phyloP scores from a whole-genome alignment of 2,113 vertebrate species.

The Megaleporinus macrocephalus region DNA sequence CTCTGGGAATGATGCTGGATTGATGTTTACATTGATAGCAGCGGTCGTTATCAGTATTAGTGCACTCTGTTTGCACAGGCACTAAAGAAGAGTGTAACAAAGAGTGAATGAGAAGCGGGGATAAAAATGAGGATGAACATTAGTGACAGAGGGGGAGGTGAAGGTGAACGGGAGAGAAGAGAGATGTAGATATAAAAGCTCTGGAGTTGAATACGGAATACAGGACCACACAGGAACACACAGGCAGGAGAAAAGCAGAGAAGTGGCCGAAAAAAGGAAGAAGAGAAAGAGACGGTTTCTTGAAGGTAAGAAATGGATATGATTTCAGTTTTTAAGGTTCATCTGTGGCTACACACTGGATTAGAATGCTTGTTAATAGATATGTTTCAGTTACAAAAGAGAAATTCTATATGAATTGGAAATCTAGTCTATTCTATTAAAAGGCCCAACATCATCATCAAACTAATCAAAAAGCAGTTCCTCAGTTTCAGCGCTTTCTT shows the following conservation, averaged over 20 bases:
- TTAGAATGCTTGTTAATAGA: background rate
- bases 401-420: no score
- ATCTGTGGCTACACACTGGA: no score
- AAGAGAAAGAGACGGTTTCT: background rate
- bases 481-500: no score
- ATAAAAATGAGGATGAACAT: slow-evolving; percentile 31
- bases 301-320: slow-evolving; percentile 17
- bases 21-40: background rate
- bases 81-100: background rate
- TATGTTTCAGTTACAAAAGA: no score
- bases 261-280: background rate
- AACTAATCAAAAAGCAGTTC: no score
- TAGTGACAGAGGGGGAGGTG: slow-evolving; percentile 19
- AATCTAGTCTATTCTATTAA: no score
- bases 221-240: background rate
- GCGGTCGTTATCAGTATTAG: slow-evolving; percentile 30
- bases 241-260: background rate
- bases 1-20: background rate
- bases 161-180: slow-evolving; percentile 3
- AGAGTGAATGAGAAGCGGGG: background rate
- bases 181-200: slow-evolving; percentile 39
- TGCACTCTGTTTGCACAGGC: slow-evolving; percentile 39
- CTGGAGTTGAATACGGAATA: background rate
- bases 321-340: background rate
- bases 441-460: no score